Evolutionary conservation across 2,113 vertebrate species (phyloP), one percentile per base, ranked within the genome.

Genomic region (Macquaria ambigua): DNA sequence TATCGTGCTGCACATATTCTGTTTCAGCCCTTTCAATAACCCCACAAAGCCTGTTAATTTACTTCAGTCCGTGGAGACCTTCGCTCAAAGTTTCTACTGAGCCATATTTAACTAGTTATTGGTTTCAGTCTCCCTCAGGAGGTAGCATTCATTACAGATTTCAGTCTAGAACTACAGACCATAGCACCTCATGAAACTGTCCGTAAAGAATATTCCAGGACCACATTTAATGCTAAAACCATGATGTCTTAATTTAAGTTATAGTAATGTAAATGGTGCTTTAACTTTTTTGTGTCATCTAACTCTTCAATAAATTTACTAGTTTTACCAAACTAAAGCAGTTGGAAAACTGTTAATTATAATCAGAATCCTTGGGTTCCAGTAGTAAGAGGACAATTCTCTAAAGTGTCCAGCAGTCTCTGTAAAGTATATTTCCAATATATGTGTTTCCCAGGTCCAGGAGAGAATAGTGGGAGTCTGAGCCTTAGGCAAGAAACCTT

Each of bases 61-160:
- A 59, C 34, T 77, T 79, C 14, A 66, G 74, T 75, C 88, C 28
- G 3, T 39, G n/a, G 89, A 89, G 89, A 88, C 70, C 15, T 63
- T 82, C 74, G 58, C 48, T 82, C 74, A 73, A 81, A 87, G 50
- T 81, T 88, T 85, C 76, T 86, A 77, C 59, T 79, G 82, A 87
- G 86, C 78, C 74, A 89, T 84, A 77, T 89, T 87, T 89, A 93
- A 92, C 81, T 69, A 79, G 74, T 76, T 89, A 84, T 87, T 87
- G 74, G 77, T 91, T 89, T 77, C 68, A 75, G 9, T 66, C 67
- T 86, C 83, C 64, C 78, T 46, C 6, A 53, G 66, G 78, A 81
- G 8, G 31, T 41, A 50, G 37, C 66, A 71, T 77, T 87, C 41
- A 87, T 83, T 75, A 66, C 61, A 70, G 18, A 71, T 83, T 73